Conservation (phyloP, 2,797 vertebrate species). For the Sebastes kiyomatsui region DNA sequence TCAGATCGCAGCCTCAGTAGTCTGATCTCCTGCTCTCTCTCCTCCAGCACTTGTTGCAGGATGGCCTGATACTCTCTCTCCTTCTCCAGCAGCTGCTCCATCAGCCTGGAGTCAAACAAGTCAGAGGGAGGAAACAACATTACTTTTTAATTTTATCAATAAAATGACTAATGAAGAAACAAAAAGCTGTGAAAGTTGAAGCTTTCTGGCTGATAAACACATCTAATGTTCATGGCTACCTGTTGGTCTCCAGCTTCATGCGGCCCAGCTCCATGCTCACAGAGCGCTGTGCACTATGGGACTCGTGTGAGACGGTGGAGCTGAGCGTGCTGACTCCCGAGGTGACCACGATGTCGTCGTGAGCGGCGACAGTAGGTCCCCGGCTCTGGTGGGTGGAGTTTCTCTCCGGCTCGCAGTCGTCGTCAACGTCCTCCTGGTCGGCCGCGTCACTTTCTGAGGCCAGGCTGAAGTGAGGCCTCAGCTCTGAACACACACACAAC, state of each 20-base stretch:
- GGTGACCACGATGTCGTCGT: constrained; percentile 93
- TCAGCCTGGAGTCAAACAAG: constrained; percentile 80
- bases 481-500: constrained; percentile 78
- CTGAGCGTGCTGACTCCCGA: constrained; percentile 99
- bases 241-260: constrained; percentile 96
- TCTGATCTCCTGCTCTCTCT: constrained; percentile 94
- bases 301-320: constrained; percentile 93
- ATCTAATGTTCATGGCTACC: constrained; percentile 63
- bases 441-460: constrained; percentile 95
- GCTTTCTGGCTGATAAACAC: background rate
- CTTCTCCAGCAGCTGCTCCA: constrained; percentile 93
- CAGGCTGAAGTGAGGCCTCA: constrained; percentile 95
- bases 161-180: background rate
- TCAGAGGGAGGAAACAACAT: background rate
- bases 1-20: constrained; percentile 89
- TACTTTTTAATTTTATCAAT: background rate
- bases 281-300: constrained; percentile 88
- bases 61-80: constrained; percentile 95
- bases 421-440: constrained; percentile 91
- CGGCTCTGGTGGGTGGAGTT: constrained; percentile 80
- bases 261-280: constrained; percentile 92
- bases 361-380: constrained; percentile 74
- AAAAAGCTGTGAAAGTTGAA: background rate
- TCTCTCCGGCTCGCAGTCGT: constrained; percentile 80
- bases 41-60: constrained; percentile 93